Base-by-base conservation (phyloP, 1,140 invertebrate genomes). In the Nasonia giraulti region DNA sequence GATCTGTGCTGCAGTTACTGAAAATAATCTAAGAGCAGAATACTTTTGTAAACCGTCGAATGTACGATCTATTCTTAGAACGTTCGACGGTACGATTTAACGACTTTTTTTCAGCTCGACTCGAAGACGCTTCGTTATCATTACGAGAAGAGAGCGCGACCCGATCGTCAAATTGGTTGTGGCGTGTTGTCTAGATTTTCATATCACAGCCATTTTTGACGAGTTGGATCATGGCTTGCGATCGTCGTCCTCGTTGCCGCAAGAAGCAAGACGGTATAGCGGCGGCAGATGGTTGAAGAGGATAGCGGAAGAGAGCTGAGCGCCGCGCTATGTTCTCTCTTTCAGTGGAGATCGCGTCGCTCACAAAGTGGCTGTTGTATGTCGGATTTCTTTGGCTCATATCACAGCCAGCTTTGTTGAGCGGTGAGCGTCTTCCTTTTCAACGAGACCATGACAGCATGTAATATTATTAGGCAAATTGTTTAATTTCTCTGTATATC, bases 181-280 rank as follows among this genome's bases (percentile, higher is more conserved):
- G 96, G 95, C 95, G 95, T 96, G 96, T 96, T 93, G 93, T 89
- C 11, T 89, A 91, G 86, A 92, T 90, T 92, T 91, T 95, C 96
- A 96, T 97, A 97, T 97, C 96, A 96, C 96, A 96, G 96, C 96
- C 96, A 96, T 96, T 96, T 95, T 96, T 96, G 96, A 96, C 96
- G 95, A 96, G 95, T 96, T 95, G 92, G 94, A 94, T 94, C 93
- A 91, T 90, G 87, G 91, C 92, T 92, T 90, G 17, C 55, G 6
- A 62, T 76, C 74, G 31, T 23, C 74, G 37, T 90, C 12, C 7
- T 50, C 88, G 87, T 85, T 91, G 86, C 88, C 91, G 44, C 85
- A 7, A 74, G 33, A 40, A 84, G 80, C 82, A 87, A 86, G 85
- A 87, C 55, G 68, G 50, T 10, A 23, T 27, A 27, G 27, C 27